phyloP scores from a whole-genome alignment of 2,888 invertebrate species.

The Ectemnius cavifrons region DNA sequence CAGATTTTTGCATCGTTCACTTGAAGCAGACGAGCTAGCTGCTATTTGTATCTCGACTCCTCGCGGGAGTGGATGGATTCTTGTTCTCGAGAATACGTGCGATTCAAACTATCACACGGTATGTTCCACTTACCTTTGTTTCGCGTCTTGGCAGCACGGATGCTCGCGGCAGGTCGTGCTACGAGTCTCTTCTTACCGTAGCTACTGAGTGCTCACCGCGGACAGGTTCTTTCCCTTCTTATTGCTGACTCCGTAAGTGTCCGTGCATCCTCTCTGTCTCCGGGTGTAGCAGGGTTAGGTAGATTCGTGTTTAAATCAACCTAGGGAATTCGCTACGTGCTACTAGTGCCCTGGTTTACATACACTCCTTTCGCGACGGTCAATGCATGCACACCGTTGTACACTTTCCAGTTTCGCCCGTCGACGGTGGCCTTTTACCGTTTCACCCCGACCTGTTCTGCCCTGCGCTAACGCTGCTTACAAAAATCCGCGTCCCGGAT shows the following conservation, averaged over 20 bases:
- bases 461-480: no score
- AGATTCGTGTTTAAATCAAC: conserved; percentile 30
- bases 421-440: conserved; percentile 10
- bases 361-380: conserved; percentile 14
- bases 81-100: no score
- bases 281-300: not conserved
- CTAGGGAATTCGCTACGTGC: conserved; percentile 23
- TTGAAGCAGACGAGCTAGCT: no score
- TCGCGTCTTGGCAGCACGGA: not conserved
- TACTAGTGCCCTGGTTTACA: conserved; percentile 23
- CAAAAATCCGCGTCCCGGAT: no score
- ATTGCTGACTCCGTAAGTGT: conserved; percentile 11
- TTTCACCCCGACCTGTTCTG: conserved; percentile 5
- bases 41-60: no score
- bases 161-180: not conserved
- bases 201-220: not conserved
- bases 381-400: conserved; percentile 12
- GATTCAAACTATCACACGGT: not conserved
- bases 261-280: conserved; percentile 10
- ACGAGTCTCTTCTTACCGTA: not conserved
- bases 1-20: no score
- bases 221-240: conserved; percentile 11
- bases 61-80: no score
- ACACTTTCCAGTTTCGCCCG: not conserved
- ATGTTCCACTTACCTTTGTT: conserved; percentile 30